Evolutionary conservation across 2,113 vertebrate species (phyloP).

Genomic region (Ailurus styani): DNA sequence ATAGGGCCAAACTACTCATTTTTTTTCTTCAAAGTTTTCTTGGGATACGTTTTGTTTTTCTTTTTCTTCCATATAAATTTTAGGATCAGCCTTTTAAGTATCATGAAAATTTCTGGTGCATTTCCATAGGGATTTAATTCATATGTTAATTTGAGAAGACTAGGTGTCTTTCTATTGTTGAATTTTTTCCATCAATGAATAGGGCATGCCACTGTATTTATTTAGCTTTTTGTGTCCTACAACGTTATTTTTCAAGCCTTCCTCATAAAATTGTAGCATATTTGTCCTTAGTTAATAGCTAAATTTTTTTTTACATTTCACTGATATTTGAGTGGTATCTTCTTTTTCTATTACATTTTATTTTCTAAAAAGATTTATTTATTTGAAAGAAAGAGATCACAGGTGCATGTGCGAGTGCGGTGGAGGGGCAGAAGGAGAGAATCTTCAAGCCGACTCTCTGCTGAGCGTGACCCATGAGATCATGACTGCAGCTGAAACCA

Average conservation of each 20-base stretch:
- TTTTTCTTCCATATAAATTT: background rate
- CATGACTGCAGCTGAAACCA: background rate
- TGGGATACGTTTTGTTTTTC: background rate
- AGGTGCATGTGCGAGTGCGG: background rate
- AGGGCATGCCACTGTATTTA: background rate
- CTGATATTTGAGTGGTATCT: background rate
- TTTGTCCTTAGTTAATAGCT: background rate
- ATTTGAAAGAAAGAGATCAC: background rate
- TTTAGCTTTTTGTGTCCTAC: background rate
- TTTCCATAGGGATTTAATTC: conserved; percentile 2
- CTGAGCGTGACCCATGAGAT: background rate
- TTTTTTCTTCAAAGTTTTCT: background rate
- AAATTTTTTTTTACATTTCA: background rate
- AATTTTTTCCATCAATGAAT: background rate
- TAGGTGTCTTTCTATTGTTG: background rate
- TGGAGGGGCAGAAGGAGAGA: background rate
- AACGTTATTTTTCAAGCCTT: background rate
- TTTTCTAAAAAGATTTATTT: background rate
- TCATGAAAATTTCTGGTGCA: background rate
- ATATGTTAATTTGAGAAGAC: background rate
- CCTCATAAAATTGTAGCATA: background rate
- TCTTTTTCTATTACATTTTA: background rate
- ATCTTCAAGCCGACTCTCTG: background rate
- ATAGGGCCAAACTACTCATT: background rate
- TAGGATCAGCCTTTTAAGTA: background rate